These are phyloP conservation scores for Cephalopterus ornatus DNA, from an alignment of 2,113 vertebrate species.

Conservation along the genomic window DNA sequence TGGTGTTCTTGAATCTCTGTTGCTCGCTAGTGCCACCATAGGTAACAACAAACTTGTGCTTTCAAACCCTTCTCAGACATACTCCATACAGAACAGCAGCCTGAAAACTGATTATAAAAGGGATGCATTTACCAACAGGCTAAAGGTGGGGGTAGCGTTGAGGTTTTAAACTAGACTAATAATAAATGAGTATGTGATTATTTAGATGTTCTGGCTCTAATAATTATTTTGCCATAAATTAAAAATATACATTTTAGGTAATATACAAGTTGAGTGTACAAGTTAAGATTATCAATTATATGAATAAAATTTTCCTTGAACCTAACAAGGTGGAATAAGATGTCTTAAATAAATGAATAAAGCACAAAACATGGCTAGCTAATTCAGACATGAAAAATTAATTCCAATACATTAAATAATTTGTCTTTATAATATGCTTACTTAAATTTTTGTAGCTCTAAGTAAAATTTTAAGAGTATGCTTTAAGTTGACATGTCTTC, in stretches of 20 bases:
- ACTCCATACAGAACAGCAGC: background rate
- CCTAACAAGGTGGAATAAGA: background rate
- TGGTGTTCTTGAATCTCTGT: background rate
- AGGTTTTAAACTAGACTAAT: background rate
- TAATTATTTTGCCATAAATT: background rate
- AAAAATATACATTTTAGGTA: background rate
- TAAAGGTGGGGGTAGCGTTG: background rate
- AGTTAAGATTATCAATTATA: background rate
- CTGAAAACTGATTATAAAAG: background rate
- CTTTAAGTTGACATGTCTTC: background rate
- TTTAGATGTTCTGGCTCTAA: background rate
- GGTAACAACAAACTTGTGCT: background rate
- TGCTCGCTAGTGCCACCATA: constrained; percentile 52
- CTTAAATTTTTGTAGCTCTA: constrained; percentile 2
- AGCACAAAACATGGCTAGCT: background rate
- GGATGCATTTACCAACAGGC: background rate
- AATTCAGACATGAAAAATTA: background rate
- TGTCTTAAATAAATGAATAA: background rate
- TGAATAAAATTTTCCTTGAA: background rate
- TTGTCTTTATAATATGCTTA: background rate
- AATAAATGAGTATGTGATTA: background rate
- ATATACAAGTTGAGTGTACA: background rate
- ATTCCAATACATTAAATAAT: background rate
- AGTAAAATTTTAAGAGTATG: background rate
- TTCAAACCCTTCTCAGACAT: background rate